phyloP scores from a whole-genome alignment of 2,888 invertebrate species.

The Spicauda simplicius region DNA sequence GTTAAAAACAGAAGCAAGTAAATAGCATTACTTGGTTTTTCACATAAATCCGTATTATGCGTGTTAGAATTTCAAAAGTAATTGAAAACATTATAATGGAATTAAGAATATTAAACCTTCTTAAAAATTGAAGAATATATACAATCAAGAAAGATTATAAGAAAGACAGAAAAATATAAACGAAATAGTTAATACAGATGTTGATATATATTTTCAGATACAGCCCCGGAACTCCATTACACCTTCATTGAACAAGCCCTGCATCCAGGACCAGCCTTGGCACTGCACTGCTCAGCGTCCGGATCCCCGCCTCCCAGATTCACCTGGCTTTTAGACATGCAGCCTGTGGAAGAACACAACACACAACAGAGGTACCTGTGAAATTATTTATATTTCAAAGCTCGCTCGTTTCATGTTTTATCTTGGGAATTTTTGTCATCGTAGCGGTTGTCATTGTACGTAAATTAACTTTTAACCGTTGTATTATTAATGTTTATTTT shows the following conservation, averaged over 20 bases:
- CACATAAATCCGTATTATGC: too few species aligned
- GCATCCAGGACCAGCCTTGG: conserved; percentile 88
- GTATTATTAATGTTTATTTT: too few species aligned
- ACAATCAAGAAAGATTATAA: too few species aligned
- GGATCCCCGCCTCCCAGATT: conserved; percentile 93
- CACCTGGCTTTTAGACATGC: conserved; percentile 89
- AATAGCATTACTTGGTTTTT: too few species aligned
- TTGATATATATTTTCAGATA: conserved; percentile 80
- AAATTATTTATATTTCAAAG: background rate
- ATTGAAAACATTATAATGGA: too few species aligned
- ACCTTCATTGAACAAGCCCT: conserved; percentile 92
- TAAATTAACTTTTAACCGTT: too few species aligned
- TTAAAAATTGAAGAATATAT: too few species aligned
- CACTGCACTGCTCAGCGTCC: conserved; percentile 93
- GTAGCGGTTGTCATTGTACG: too few species aligned
- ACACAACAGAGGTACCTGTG: conserved; percentile 66
- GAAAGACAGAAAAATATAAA: too few species aligned
- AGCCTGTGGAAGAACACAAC: conserved; percentile 83
- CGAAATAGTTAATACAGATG: background rate
- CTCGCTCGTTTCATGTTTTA: background rate
- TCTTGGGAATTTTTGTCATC: background rate
- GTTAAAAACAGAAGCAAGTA: too few species aligned
- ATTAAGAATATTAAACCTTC: too few species aligned
- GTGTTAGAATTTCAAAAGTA: too few species aligned
- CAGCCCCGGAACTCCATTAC: conserved; percentile 92